Conservation (phyloP, 1,140 invertebrate species). For the Neomicropteryx cornuta region DNA sequence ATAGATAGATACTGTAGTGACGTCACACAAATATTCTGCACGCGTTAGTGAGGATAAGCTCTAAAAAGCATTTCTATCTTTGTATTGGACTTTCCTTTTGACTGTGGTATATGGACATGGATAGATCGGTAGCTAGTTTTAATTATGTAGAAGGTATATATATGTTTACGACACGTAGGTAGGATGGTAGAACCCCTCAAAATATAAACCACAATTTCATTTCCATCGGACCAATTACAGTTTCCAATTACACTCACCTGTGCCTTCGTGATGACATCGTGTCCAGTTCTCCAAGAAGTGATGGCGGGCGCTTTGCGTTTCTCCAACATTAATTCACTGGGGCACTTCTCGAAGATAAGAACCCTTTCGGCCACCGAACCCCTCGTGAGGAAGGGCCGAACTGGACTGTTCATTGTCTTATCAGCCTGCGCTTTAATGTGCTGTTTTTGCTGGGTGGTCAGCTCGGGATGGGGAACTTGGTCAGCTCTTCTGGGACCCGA, state of each 20-base stretch:
- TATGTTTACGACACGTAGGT: no score
- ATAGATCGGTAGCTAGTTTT: no score
- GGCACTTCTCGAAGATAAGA: slow-evolving; percentile 84
- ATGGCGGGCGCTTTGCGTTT: slow-evolving; percentile 50
- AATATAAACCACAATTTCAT: no score
- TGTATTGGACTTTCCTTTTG: no score
- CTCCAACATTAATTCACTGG: slow-evolving; percentile 56
- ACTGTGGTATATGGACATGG: no score
- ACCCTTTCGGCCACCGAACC: slow-evolving; percentile 87
- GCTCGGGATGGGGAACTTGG: slow-evolving; percentile 53
- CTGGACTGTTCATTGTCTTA: slow-evolving; percentile 41
- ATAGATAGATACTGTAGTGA: no score
- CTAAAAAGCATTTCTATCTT: no score
- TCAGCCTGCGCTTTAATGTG: slow-evolving; percentile 40
- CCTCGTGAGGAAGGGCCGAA: slow-evolving; percentile 76
- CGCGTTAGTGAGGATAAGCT: no score
- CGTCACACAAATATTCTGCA: no score
- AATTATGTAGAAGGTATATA: no score
- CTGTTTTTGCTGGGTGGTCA: slow-evolving; percentile 52
- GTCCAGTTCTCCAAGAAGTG: slow-evolving; percentile 46
- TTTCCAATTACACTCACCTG: slow-evolving; percentile 58
- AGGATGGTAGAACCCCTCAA: no score
- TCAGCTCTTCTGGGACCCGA: slow-evolving; percentile 26
- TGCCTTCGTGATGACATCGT: slow-evolving; percentile 55
- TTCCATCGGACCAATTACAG: no score